Percentiles rank a stretch among this genome's conserved stretches.
Conservation (phyloP, 64 coral and sea anemone genomes). For the Stichodactyla helianthus region DNA sequence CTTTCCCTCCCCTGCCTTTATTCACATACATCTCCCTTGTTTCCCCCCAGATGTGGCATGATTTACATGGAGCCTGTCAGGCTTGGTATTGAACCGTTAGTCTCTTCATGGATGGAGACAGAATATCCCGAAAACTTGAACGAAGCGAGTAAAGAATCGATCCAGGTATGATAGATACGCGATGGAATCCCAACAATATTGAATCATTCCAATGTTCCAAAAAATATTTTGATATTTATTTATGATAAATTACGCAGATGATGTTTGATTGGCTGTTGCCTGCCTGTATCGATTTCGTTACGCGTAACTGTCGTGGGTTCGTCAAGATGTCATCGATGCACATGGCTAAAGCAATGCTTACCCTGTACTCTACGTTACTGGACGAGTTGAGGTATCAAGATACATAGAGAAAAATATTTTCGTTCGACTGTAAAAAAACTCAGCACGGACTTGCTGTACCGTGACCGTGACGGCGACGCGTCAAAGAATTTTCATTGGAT, state of each 20-base stretch:
- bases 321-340: constrained; percentile 89
- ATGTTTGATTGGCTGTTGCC: constrained; percentile 98
- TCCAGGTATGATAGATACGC: constrained; percentile 52
- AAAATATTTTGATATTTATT: background rate
- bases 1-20: background rate
- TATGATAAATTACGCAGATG: constrained; percentile 24
- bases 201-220: background rate
- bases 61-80: constrained; percentile 94
- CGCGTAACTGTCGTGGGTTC: constrained; percentile 75
- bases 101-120: constrained; percentile 82
- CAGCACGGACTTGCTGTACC: background rate
- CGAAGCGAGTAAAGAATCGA: constrained; percentile 38
- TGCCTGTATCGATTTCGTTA: constrained; percentile 75
- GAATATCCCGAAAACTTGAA: constrained; percentile 78
- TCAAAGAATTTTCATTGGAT: no score
- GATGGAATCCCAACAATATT: no score
- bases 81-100: constrained; percentile 74
- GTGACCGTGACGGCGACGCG: no score
- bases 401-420: background rate
- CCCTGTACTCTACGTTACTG: constrained; percentile 72
- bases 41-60: constrained; percentile 75
- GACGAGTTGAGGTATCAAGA: constrained; percentile 73
- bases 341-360: constrained; percentile 74
- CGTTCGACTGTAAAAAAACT: no score
- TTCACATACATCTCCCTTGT: background rate